Conservation (phyloP, 1,140 invertebrate genomes). For the Sarcophaga bullata region DNA sequence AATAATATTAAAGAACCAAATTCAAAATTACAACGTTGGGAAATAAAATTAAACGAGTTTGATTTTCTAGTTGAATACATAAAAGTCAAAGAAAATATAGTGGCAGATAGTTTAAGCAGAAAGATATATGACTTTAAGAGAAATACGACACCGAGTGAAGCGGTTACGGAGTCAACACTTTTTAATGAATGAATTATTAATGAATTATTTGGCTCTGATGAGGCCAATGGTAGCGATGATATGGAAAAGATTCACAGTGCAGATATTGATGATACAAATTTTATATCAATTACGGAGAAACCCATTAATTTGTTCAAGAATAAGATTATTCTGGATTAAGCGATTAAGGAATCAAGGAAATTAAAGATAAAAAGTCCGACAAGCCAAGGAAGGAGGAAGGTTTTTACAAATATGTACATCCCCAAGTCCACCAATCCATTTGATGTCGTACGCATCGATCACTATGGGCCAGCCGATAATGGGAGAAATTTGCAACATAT, state of each 20-base stretch:
- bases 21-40: slow-evolving; percentile 15
- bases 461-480: slow-evolving; percentile 56
- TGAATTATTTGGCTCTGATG: neutral
- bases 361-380: neutral
- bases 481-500: slow-evolving; percentile 64
- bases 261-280: neutral
- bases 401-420: too few relatives aligned
- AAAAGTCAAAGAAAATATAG: slow-evolving; percentile 29
- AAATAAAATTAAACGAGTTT: slow-evolving; percentile 5
- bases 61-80: slow-evolving; percentile 19
- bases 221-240: too few relatives aligned
- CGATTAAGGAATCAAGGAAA: neutral
- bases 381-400: too few relatives aligned
- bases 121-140: neutral
- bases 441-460: slow-evolving; percentile 52
- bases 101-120: slow-evolving; percentile 23
- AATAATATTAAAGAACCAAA: slow-evolving; percentile 11
- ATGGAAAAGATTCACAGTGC: slow-evolving; percentile 5
- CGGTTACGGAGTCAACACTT: neutral
- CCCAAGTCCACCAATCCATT: slow-evolving; percentile 52
- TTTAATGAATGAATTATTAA: neutral
- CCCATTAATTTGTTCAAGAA: slow-evolving; percentile 1
- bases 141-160: neutral
- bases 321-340: neutral
- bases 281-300: slow-evolving; percentile 20